These are phyloP conservation scores for Helicoverpa armigera DNA, from an alignment of 1,140 invertebrate species.

Conservation along the genomic window DNA sequence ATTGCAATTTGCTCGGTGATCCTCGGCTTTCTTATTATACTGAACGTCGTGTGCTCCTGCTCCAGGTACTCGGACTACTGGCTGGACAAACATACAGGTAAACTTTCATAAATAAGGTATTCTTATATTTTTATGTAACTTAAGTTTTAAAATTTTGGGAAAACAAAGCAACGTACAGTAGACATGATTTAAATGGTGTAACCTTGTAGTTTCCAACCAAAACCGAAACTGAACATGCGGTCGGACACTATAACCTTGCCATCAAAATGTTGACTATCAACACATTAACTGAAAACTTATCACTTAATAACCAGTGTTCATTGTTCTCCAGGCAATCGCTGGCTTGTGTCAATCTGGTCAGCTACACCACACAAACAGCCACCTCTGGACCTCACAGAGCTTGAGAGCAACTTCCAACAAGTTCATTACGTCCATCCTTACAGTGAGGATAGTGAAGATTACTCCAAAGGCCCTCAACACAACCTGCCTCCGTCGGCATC, in stretches of 20 bases:
- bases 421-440: conserved; percentile 66
- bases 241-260: too few relatives aligned
- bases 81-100: conserved; percentile 93
- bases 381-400: conserved; percentile 92
- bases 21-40: conserved; percentile 89
- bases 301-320: too few relatives aligned
- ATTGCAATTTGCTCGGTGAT: conserved; percentile 92
- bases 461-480: conserved; percentile 67
- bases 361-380: conserved; percentile 93
- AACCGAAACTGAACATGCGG: too few relatives aligned
- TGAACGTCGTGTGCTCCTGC: conserved; percentile 93
- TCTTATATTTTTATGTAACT: neutral
- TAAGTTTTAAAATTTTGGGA: neutral
- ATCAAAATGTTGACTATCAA: too few relatives aligned
- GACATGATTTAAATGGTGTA: too few relatives aligned
- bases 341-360: conserved; percentile 94
- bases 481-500: conserved; percentile 70
- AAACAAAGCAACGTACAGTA: too few relatives aligned
- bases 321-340: conserved; percentile 90
- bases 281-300: too few relatives aligned
- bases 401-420: conserved; percentile 86
- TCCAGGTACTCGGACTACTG: conserved; percentile 93
- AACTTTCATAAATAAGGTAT: conserved; percentile 45
- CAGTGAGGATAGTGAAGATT: conserved; percentile 66
- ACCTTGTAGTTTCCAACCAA: too few relatives aligned